Base-by-base conservation (phyloP, 2,888 invertebrate genomes). In the Nomada fabriciana region DNA sequence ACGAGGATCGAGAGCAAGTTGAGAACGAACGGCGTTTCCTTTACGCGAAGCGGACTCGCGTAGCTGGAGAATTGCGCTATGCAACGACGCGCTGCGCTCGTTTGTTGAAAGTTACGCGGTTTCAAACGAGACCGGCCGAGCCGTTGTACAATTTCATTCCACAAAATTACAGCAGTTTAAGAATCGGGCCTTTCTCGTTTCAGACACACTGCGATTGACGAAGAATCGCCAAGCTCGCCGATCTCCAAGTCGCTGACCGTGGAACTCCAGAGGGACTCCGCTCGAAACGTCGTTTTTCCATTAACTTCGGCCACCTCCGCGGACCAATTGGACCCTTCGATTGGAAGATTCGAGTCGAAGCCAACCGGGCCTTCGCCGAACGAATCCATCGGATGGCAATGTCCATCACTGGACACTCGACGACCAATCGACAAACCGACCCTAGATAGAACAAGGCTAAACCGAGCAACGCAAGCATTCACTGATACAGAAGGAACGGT, bases 201-300 rank as follows among this genome's bases (percentile, higher is more conserved):
- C 92, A 95, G 95, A 88, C 94, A 94, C 91, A 90, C 93, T 59
- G 95, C 95, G 29, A 93, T 95, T 76, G 95, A 95, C 87, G 94
- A 94, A 84, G 94, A 94, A 68, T 87, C 94, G 63, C 94, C 93
- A 65, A 85, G 90, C 20, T 88, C 89, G 36, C 36, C 36, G 18
- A 88, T 90, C 47, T 47, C 88, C 4, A 82, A 85, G 65, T 84
- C 80, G 11, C 75, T 88, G 68, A 78, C 82, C 20, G 60, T 76
- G 10, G 23, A 1, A 50, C 79, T 1, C 10, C 76, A 10, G 76
- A 65, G 47, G 47, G 76, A 85, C 18, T 10, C 72, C 1, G 13
- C 72, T 1, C 25, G 53, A 29, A 72, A 67, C 63, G 72, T 71
- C 20, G 68, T 74, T 55, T 76, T 80, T 36, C 76, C 84, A 63